Evolutionary conservation across 2,113 vertebrate genomes (phyloP).

Genomic region (Stomatorhinus ivindoensis): DNA sequence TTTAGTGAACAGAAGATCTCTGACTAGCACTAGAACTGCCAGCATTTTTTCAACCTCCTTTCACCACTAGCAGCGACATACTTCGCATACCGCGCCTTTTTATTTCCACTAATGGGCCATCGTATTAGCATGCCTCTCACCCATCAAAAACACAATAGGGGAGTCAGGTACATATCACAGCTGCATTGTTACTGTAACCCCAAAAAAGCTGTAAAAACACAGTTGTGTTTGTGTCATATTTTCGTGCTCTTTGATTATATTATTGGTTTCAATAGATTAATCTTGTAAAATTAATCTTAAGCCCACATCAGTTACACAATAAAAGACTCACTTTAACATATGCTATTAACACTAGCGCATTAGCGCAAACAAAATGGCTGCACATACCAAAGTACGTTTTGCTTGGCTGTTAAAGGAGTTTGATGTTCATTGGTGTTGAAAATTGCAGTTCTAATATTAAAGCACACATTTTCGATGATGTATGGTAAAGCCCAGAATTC

Average conservation of each 20-base stretch:
- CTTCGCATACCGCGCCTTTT: background rate
- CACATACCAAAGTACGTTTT: background rate
- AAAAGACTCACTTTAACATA: background rate
- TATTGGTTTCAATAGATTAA: background rate
- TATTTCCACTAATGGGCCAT: background rate
- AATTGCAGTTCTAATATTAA: background rate
- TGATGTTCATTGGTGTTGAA: background rate
- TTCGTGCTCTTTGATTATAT: background rate
- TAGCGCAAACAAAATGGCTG: background rate
- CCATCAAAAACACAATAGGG: background rate
- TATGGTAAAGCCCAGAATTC: background rate
- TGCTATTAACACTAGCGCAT: background rate
- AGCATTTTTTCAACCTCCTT: background rate
- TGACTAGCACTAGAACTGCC: background rate
- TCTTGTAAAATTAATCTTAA: background rate
- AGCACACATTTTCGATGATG: background rate
- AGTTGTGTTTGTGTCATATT: background rate
- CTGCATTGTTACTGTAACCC: background rate
- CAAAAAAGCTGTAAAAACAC: background rate
- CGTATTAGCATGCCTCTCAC: background rate
- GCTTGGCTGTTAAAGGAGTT: background rate
- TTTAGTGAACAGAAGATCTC: too few species aligned
- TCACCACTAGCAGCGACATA: background rate
- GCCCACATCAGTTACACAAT: background rate
- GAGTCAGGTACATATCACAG: background rate